Conservation (phyloP, 2,888 invertebrate genomes). For the Polydesmus complanatus region DNA sequence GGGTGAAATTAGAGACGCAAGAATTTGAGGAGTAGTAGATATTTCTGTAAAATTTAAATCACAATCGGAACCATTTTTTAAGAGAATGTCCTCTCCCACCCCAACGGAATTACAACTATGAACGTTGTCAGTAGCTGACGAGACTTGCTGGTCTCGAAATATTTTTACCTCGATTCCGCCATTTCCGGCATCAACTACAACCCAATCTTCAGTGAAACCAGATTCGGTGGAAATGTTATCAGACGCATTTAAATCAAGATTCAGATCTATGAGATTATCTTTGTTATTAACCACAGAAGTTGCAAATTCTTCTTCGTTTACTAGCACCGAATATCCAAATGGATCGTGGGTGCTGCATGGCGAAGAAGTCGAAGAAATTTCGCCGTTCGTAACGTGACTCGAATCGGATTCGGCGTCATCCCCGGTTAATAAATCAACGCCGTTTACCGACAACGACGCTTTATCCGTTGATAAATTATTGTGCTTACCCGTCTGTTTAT, state of each 20-base stretch:
- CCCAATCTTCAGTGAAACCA: not conserved
- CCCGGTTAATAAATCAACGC: not conserved
- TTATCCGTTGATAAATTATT: not conserved
- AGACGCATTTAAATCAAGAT: not conserved
- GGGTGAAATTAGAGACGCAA: not conserved
- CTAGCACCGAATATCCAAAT: conserved; percentile 14
- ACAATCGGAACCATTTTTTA: not conserved
- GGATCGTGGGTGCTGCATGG: conserved; percentile 4
- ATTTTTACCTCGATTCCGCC: not conserved
- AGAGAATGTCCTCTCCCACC: not conserved
- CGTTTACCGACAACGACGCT: conserved; percentile 3
- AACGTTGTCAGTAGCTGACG: not conserved
- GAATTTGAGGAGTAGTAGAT: not conserved
- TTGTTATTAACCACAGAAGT: not conserved
- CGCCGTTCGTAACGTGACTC: conserved; percentile 12
- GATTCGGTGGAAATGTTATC: not conserved
- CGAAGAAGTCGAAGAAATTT: conserved; percentile 7
- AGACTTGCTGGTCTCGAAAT: no score
- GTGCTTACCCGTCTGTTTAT: not conserved
- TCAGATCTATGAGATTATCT: not conserved
- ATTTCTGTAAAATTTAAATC: not conserved
- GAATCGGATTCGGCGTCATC: conserved; percentile 13
- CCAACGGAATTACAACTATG: no score
- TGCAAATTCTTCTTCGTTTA: conserved; percentile 13
- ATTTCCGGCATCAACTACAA: not conserved